Base-by-base conservation (phyloP, 2,888 invertebrate genomes). In the Philereme vetulata region DNA sequence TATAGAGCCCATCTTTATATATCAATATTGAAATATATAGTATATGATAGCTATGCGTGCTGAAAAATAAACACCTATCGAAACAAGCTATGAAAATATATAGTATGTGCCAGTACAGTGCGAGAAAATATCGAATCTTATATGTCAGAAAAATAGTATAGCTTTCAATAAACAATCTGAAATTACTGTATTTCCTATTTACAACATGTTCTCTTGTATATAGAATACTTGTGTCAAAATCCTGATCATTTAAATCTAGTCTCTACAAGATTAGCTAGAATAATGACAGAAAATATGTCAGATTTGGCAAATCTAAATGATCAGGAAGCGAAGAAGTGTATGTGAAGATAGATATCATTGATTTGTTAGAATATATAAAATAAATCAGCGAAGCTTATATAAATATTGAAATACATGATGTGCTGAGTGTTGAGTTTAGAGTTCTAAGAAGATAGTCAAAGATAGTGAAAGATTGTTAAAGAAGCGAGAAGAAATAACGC, bases 71-170 rank as follows among this genome's bases (percentile, higher is more conserved):
- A 67, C 66, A 70, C 62, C 63, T 84, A 85, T 81, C 65, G 83
- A 84, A 83, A 82, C 72, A 88, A 89, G 85, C 87, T 89, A 90
- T 83, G 86, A 89, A 90, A 90, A 89, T 90, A 89, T 86, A 80
- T 74, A 75, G 64, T 65, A 79, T 82, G 86, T 88, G 87, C 84
- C 79, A 76, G 63, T 67, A 84, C 84, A 76, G 87, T 85, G 87
- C 85, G 80, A 82, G 80, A 87, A 88, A 89, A 88, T 88, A 88
- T 87, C 59, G 78, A 79, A 80, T 84, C 71, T 83, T 84, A 87
- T 78, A 83, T 74, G 76, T 85, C 86, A 85, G 87, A 89, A 89
- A 84, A 90, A 90, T 88, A 88, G 81, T 83, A 81, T 85, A 81
- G 82, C 84, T 87, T 75, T 86, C 72, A 81, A 82, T 86, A 89